Evolutionary conservation across 2,113 vertebrate species (phyloP), one percentile per base, ranked within the genome.

Genomic region (Euleptes europaea): DNA sequence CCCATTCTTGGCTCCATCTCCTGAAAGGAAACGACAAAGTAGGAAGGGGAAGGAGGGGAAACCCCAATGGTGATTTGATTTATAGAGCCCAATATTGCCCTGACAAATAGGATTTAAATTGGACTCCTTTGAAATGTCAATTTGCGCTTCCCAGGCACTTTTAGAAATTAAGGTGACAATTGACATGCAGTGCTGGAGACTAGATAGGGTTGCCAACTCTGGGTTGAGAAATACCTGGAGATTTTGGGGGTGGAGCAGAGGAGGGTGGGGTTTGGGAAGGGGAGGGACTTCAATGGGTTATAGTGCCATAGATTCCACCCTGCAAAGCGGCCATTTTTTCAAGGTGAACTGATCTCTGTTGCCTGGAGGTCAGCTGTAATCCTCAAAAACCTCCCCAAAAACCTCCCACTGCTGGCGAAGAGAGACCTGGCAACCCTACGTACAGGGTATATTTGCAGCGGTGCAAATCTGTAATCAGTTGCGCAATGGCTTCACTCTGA

Each of bases 41-140:
- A n/a, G 47, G 42, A 63, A 49, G 26, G 60, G 60, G 21, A 63
- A 60, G 28, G 3, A 40, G 9, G 31, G 15, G 63, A 65, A 40
- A 13, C 23, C 78, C 40, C 3, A 17, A 23, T 31, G 11, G 31
- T 2, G 8, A n/a, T 40, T 17, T 54, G 67, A 72, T 71, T 82
- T 42, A 40, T 57, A 28, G 33, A 82, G 11, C 78, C 84, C 21
- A 0, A 0, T 5, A 28, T 13, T 87, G 63, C 78, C 78, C 69
- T 80, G 78, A 80, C 26, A n/a, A 80, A 80, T 80, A 35, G 78
- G 63, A 49, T 67, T 80, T 69, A 33, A 67, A 67, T 67, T 13
- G 42, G 49, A 17, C 42, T n/a, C 38, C 31, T 65, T 42, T 40
- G 38, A 31, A 42, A 28, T 13, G 51, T 44, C 77, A 19, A 17